Base-by-base conservation (phyloP, 1,140 invertebrate genomes). In the Saccostrea cuccullata region DNA sequence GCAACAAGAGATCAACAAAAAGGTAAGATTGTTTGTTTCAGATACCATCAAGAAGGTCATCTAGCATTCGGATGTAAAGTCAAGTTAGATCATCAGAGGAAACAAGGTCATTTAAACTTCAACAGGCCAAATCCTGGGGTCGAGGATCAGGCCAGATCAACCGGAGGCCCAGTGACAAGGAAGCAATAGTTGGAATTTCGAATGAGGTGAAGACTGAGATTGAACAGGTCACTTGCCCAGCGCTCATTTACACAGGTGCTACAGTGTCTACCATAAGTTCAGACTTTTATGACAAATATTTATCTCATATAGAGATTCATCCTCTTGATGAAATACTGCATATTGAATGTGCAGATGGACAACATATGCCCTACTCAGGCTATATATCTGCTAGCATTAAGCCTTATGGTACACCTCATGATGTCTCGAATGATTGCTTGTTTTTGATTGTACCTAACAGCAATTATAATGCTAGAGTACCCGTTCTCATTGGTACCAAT, bases 301-400 rank as follows among this genome's bases (percentile, higher is more conserved):
- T 88, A 26, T 20, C 55, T 58, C 13, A 86, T 55, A 12, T 87
- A 8, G 58, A 77, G 6, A 17, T 90, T 20, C 23, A 82, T 70
- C 86, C 82, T 26, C 8, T 90, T n/a, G 55, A 55, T 17, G 47
- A 82, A 9, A 84, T 89, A 8, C 36, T 90, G 12, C 30, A 87
- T 55, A 83, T 86, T 40, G 90, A 89, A 55, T 89, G 87, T 90
- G 90, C 90, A n/a, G 90, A 90, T 87, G 89, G 89, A 23, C 20
- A 84, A 12, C 1, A 47, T 30, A 36, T 91, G 15, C 90, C 90
- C 67, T 91, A 91, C 55, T 70, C 70, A 58, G 90, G 90, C 30
- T 88, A 87, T 64, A 86, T 91, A 77, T 85, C 88, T 64, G 86
- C 85, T 40, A 73, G n/a, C 30, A 36, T 36, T 36, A 73, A 26